A percentile compares a stretch with the other conserved stretches of the same genome.
Evolutionary conservation across 2,888 invertebrate species (phyloP).

Genomic region (Petrolisthes cinctipes): DNA sequence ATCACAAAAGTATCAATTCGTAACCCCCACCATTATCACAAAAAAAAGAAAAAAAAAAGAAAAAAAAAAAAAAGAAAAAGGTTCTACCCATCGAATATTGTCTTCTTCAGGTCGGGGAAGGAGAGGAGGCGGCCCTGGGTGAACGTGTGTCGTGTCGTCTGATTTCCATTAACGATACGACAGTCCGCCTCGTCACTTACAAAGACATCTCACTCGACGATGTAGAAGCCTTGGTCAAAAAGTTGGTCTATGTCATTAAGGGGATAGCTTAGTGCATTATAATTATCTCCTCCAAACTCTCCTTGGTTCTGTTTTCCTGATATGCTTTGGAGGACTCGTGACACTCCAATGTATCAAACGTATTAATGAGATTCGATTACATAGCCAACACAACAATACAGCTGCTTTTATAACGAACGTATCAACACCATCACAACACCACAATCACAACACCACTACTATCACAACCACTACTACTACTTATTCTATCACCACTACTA

Average conservation of each 20-base stretch:
- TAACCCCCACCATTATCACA: not conserved
- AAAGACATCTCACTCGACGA: conserved; percentile 79
- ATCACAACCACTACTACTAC: not conserved
- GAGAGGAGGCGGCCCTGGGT: conserved; percentile 69
- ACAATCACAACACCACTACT: not conserved
- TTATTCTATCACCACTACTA: not conserved
- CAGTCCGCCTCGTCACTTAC: conserved; percentile 79
- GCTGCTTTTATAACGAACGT: no score
- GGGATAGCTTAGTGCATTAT: conserved; percentile 21
- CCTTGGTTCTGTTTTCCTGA: no score
- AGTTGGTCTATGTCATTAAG: conserved; percentile 58
- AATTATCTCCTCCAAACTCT: no score
- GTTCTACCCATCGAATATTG: not conserved
- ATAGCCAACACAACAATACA: no score
- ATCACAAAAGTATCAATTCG: not conserved
- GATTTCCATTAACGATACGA: conserved; percentile 74
- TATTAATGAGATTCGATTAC: no score
- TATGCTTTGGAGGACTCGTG: no score
- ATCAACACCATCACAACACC: no score
- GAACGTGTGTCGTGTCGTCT: conserved; percentile 74
- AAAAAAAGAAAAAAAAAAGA: not conserved
- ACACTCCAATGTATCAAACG: no score
- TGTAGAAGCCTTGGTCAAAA: conserved; percentile 72
- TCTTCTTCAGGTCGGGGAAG: conserved; percentile 3
- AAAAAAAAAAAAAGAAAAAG: not conserved